Evolutionary conservation across 2,888 invertebrate species (phyloP).

Genomic region (Notodonta dromedarius): DNA sequence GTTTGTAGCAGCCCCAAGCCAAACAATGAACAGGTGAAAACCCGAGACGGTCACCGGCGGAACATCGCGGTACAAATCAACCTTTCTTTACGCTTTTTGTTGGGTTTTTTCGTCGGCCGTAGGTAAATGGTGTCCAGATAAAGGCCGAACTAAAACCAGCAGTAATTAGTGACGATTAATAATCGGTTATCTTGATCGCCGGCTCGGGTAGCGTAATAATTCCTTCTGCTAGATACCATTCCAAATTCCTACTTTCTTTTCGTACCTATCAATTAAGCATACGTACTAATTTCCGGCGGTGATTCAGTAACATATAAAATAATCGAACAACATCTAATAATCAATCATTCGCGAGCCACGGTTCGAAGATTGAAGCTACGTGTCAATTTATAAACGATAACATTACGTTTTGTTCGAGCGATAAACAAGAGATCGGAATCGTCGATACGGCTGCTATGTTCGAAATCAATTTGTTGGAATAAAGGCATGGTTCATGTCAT

Average conservation of each 20-base stretch:
- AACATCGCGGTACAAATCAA: constrained; percentile 61
- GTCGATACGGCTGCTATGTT: constrained; percentile 56
- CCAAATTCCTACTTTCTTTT: constrained; percentile 43
- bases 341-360: constrained; percentile 61
- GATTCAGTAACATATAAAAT: constrained; percentile 21
- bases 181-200: constrained; percentile 81
- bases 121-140: constrained; percentile 81
- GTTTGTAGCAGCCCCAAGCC: constrained; percentile 75
- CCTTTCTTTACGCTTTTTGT: constrained; percentile 81
- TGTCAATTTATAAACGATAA: constrained; percentile 68
- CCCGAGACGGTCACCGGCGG: constrained; percentile 48
- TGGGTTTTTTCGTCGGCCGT: constrained; percentile 60
- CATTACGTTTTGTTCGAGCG: constrained; percentile 48
- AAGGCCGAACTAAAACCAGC: constrained; percentile 83
- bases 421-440: constrained; percentile 52
- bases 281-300: constrained; percentile 27
- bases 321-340: constrained; percentile 41
- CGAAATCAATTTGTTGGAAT: constrained; percentile 80
- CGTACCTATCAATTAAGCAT: constrained; percentile 35
- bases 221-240: constrained; percentile 48
- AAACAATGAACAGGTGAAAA: constrained; percentile 79
- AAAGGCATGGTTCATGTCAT: constrained; percentile 78
- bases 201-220: constrained; percentile 70
- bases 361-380: constrained; percentile 46
- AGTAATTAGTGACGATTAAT: constrained; percentile 84